Conservation (phyloP, 2,113 vertebrate genomes). For the Ciconia boyciana region DNA sequence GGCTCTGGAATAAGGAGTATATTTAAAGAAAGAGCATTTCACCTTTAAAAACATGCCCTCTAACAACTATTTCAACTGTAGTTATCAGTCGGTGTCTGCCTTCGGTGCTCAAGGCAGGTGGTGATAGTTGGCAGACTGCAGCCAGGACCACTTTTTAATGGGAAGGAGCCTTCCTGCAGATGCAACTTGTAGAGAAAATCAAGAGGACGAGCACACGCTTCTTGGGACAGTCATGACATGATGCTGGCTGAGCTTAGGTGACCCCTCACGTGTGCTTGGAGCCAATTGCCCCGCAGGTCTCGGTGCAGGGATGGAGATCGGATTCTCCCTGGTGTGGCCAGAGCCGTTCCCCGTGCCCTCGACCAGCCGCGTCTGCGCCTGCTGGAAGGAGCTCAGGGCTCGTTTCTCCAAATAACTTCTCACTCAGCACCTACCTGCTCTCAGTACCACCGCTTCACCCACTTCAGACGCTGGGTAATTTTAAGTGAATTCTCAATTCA, state of each 20-base stretch:
- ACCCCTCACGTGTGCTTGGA: rapidly evolving
- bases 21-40: background rate
- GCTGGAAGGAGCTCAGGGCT: background rate
- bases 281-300: rapidly evolving
- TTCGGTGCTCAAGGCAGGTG: rapidly evolving
- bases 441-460: background rate
- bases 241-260: background rate
- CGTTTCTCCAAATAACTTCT: background rate
- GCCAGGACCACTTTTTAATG: background rate
- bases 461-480: background rate
- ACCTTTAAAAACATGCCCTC: background rate
- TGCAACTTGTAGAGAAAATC: background rate
- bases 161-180: background rate
- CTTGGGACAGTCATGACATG: rapidly evolving
- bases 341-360: rapidly evolving
- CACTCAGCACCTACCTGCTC: conserved; percentile 32
- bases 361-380: rapidly evolving
- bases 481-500: background rate
- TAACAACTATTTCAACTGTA: background rate
- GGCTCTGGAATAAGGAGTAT: background rate
- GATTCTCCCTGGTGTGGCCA: background rate
- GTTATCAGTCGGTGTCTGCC: background rate
- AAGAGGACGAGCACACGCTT: rapidly evolving
- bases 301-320: rapidly evolving
- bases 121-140: background rate